Evolutionary conservation across 2,113 vertebrate species (phyloP), one percentile per base, ranked within the genome.

Genomic region (Sebastes fasciatus): DNA sequence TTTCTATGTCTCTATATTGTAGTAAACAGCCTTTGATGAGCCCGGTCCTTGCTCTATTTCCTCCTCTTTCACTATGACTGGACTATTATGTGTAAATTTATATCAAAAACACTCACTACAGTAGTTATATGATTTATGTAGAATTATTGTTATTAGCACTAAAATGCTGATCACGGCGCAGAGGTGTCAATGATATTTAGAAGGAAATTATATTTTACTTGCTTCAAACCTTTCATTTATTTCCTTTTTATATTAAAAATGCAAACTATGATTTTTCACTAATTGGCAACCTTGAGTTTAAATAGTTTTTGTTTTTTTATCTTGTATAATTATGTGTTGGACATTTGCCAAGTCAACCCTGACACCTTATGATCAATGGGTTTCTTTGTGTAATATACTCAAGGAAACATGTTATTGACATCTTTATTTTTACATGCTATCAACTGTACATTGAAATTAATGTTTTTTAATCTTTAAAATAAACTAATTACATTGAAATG

Each of bases 61-160:
- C n/a, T 81, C 70, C 42, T 88, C 84, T 93, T 85, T 88, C 90
- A 77, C n/a, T 87, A 83, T 94, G 92, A 92, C 77, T 93, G 51
- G 7, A 52, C n/a, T 64, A 7, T 77, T 69, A 46, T 9, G 0
- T 81, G 43, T 79, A 74, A 83, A 85, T 81, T 40, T 43, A 69
- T 55, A 45, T 76, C 9, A 52, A 66, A 79, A 66, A 79, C n/a
- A 40, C 19, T 34, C 26, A 58, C 7, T 34, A 34, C 34, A 34
- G 34, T 11, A 21, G 19, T 72, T 43, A 21, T 65, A 40, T 54
- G 13, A 74, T 74, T 57, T 52, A 69, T 61, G 42, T 43, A 14
- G 8, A 65, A 42, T 48, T 62, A 5, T 8, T 16, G 19, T 1
- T 21, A 1, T 67, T 51, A 13, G 16, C 6, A 6, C 4, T 34